Conservation (phyloP, 1,140 invertebrate species). For the Drosophila ficusphila region DNA sequence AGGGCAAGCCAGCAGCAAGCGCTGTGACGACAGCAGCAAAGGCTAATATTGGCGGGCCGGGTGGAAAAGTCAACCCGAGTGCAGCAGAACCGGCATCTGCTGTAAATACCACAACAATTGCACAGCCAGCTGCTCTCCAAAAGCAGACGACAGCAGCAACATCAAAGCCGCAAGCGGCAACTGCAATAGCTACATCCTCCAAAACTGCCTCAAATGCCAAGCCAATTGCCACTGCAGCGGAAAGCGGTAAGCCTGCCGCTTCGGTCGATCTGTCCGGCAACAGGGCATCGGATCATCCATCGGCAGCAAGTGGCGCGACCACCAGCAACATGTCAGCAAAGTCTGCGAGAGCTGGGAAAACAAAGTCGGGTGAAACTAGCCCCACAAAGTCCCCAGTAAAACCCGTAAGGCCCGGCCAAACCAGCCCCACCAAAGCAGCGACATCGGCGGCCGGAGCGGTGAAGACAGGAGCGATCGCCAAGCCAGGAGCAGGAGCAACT, state of each 20-base stretch:
- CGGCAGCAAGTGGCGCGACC: neutral
- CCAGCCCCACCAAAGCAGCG: slow-evolving; percentile 42
- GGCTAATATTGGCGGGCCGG: slow-evolving; percentile 7
- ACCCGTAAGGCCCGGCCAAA: slow-evolving; percentile 22
- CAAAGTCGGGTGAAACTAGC: slow-evolving; percentile 24
- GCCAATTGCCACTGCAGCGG: neutral
- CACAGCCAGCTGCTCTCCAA: slow-evolving; percentile 4
- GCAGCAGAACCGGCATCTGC: neutral
- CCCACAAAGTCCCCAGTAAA: slow-evolving; percentile 37
- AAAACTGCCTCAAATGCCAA: slow-evolving; percentile 9
- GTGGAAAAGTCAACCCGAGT: slow-evolving; percentile 9
- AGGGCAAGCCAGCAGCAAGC: slow-evolving; percentile 1
- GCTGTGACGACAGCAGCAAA: slow-evolving; percentile 7
- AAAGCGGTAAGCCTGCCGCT: slow-evolving; percentile 6
- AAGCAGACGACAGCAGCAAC: slow-evolving; percentile 15
- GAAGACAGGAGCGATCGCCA: slow-evolving; percentile 12
- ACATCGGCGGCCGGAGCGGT: neutral
- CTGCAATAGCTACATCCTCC: neutral
- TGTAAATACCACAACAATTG: neutral
- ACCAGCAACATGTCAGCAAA: slow-evolving; percentile 39
- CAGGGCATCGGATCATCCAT: neutral
- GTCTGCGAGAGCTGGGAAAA: slow-evolving; percentile 27
- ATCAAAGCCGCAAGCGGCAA: slow-evolving; percentile 6
- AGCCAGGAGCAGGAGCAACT: slow-evolving; percentile 12
- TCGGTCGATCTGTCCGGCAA: neutral